A percentile compares a stretch with the other conserved stretches of the same genome.
Evolutionary conservation across 2,113 vertebrate species (phyloP).

Genomic region (Petrocephalus microphthalmus): DNA sequence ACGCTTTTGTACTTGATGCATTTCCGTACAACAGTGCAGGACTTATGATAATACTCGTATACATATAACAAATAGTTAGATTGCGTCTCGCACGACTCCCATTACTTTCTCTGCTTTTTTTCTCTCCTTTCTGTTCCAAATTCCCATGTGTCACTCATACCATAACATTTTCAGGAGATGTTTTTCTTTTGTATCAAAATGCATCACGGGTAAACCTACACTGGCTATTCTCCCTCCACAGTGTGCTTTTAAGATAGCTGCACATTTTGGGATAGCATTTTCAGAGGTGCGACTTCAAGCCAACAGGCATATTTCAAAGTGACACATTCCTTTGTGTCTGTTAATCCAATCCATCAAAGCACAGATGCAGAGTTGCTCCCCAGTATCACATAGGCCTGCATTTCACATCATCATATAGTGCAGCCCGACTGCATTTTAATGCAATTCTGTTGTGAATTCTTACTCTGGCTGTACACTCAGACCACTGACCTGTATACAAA

Average conservation of each 20-base stretch:
- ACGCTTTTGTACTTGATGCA: background rate
- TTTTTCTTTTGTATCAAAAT: background rate
- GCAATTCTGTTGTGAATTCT: background rate
- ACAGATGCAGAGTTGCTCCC: background rate
- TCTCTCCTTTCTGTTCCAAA: background rate
- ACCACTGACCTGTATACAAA: background rate
- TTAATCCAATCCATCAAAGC: conserved; percentile 4
- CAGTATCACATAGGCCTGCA: background rate
- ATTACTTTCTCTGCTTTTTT: background rate
- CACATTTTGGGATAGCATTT: background rate
- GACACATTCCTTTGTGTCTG: background rate
- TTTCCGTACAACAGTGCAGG: background rate
- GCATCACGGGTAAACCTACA: background rate
- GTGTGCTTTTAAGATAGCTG: background rate
- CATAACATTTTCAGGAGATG: background rate
- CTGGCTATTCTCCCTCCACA: background rate
- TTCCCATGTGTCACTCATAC: background rate
- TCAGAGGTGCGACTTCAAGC: background rate
- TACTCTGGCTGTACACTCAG: background rate
- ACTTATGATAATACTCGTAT: background rate
- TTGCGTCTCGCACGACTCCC: background rate
- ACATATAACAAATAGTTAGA: background rate
- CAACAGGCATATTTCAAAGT: conserved; percentile 3
- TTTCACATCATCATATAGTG: background rate
- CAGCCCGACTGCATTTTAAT: background rate